A percentile compares a stretch with the other conserved stretches of the same genome.
phyloP scores from a whole-genome alignment of 2,888 invertebrate genomes.

The Andrena dorsata region DNA sequence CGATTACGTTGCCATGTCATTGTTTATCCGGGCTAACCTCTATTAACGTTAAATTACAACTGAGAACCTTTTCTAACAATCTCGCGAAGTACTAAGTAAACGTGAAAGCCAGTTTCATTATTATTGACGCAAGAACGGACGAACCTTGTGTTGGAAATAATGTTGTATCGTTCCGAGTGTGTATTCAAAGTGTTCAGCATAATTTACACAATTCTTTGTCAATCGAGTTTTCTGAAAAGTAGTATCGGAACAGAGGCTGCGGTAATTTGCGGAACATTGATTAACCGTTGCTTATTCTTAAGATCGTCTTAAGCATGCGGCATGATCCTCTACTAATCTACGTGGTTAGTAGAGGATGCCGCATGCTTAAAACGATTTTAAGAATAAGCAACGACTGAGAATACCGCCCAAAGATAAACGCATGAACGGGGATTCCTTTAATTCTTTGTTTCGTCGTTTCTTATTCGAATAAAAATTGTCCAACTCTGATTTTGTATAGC shows the following conservation, averaged over 20 bases:
- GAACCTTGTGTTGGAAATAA: background rate
- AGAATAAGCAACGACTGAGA: no score
- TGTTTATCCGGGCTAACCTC: constrained; percentile 19
- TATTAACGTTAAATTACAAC: background rate
- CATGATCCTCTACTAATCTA: no score
- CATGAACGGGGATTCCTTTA: constrained; percentile 1
- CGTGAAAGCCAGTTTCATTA: no score
- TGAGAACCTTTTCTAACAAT: background rate
- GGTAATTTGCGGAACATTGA: background rate
- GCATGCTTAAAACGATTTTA: no score
- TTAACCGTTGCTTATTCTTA: no score
- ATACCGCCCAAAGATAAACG: constrained; percentile 11
- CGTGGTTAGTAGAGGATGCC: no score
- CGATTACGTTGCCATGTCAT: constrained; percentile 35
- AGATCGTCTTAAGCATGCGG: no score
- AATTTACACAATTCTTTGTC: constrained; percentile 1
- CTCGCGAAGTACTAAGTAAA: no score
- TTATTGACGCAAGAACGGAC: no score
- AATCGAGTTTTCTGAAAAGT: background rate
- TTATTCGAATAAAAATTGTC: constrained; percentile 59
- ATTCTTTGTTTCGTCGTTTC: constrained; percentile 13
- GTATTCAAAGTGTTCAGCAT: background rate
- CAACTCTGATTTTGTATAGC: constrained; percentile 60
- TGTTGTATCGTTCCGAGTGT: background rate
- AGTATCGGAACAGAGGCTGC: background rate